Base-by-base conservation (phyloP, 2,888 invertebrate species). In the Polyploca ridens region DNA sequence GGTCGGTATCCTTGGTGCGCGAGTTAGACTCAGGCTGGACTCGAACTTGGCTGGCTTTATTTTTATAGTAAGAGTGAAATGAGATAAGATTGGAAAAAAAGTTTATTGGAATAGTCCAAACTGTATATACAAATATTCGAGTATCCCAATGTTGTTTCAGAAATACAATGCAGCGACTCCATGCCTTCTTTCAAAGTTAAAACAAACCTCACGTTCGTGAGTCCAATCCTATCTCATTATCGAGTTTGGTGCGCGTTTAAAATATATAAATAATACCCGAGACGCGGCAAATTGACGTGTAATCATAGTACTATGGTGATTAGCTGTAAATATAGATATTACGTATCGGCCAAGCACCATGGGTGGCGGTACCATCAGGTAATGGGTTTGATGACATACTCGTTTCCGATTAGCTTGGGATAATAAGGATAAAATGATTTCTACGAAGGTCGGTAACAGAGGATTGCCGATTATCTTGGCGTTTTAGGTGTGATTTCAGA, bases 241-340 rank as follows among this genome's bases (percentile, higher is more conserved):
- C 88, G 85, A 88, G 88, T 92, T 90, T 85, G 86, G 87, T 86
- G 80, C 87, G 86, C 87, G 90, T 90, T 91, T 91, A 88, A 91
- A 90, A 90, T 90, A 87, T 88, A 92, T 91, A 92, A 93, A 92
- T 90, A 91, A 92, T 89, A 85, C 79, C 70, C 70, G 81, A 82
- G 79, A 81, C 81, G 86, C 86, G 86, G 86, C 86, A 90, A 91
- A 91, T 90, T 91, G 93, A 90, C 87, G 90, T 87, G 84, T 91
- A 92, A 92, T 93, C 92, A 88, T 85, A 83, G 86, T 80, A 84
- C 83, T 83, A 85, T 80, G 75, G 81, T 86, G 86, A 90, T 91
- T 91, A 90, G 83, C 74, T 76, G 79, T 90, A 89, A 93, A 93
- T 92, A 91, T 90, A 92, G 91, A 93, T 89, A 92, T 93, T 93